Conservation (phyloP, 2,797 vertebrate genomes). For the Melanotaenia trifasciata region DNA sequence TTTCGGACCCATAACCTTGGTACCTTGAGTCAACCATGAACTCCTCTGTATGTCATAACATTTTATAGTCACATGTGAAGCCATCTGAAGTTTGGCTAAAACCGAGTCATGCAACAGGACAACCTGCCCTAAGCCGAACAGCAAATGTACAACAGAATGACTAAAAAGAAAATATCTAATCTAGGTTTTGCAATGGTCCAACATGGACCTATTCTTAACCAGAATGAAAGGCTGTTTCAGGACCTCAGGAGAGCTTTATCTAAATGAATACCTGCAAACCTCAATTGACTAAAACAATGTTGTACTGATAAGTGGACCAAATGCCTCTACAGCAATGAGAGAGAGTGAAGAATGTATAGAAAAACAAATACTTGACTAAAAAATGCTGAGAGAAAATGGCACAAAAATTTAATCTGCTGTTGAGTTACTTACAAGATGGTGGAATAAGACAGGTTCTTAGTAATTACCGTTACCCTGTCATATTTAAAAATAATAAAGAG, state of each 20-base stretch:
- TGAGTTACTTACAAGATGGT: neutral
- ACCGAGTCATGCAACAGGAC: neutral
- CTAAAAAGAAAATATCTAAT: neutral
- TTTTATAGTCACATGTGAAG: neutral
- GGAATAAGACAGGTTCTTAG: neutral
- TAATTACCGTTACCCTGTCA: conserved; percentile 9
- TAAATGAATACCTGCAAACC: too few relatives aligned
- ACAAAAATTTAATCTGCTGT: neutral
- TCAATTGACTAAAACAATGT: neutral
- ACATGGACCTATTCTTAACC: neutral
- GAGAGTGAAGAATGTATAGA: neutral
- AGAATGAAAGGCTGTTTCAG: neutral
- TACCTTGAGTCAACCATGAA: neutral
- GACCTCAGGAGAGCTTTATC: neutral
- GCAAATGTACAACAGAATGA: neutral
- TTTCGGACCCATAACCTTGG: too few relatives aligned
- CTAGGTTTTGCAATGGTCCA: neutral
- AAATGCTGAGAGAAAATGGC: neutral
- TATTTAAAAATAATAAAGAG: neutral
- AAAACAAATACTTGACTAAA: too few relatives aligned
- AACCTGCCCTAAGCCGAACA: neutral
- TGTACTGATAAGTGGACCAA: neutral
- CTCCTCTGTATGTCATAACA: neutral
- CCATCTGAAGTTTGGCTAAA: too few relatives aligned
- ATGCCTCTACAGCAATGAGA: neutral